phyloP scores from a whole-genome alignment of 2,888 invertebrate genomes.

The Fragum whitleyi region DNA sequence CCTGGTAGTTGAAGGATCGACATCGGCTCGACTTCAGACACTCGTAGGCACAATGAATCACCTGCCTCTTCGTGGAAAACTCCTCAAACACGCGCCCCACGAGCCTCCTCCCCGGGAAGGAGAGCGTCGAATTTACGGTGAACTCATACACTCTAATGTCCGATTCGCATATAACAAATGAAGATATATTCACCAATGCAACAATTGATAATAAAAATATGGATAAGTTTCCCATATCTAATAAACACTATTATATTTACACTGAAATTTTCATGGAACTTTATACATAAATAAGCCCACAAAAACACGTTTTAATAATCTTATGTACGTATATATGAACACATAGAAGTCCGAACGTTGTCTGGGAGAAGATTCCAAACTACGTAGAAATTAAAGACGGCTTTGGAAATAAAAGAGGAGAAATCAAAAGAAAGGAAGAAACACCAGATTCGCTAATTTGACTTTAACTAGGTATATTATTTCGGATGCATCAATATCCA shows the following conservation, averaged over 20 bases:
- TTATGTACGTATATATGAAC: not conserved
- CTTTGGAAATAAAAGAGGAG: not conserved
- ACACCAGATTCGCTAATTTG: not conserved
- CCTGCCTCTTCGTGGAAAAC: slow-evolving; percentile 67
- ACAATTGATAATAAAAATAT: not conserved
- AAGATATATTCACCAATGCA: not conserved
- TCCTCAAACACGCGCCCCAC: slow-evolving; percentile 66
- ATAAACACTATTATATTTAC: not conserved
- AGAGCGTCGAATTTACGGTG: slow-evolving; percentile 55
- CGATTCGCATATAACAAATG: not conserved
- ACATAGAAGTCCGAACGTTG: not conserved
- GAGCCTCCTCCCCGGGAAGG: slow-evolving; percentile 64
- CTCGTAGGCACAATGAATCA: slow-evolving; percentile 78
- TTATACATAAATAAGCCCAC: too few species aligned
- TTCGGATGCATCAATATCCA: slow-evolving; percentile 2
- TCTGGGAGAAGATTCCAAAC: not conserved
- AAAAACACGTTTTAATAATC: not conserved
- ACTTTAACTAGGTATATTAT: slow-evolving; percentile 1
- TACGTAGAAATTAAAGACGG: not conserved
- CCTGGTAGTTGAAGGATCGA: slow-evolving; percentile 77
- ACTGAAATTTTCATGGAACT: not conserved
- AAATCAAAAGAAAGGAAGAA: not conserved
- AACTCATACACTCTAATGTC: slow-evolving; percentile 63
- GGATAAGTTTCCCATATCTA: not conserved
- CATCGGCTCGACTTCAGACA: slow-evolving; percentile 74